Evolutionary conservation across 2,888 invertebrate species (phyloP).

Genomic region (Dusona sp.): DNA sequence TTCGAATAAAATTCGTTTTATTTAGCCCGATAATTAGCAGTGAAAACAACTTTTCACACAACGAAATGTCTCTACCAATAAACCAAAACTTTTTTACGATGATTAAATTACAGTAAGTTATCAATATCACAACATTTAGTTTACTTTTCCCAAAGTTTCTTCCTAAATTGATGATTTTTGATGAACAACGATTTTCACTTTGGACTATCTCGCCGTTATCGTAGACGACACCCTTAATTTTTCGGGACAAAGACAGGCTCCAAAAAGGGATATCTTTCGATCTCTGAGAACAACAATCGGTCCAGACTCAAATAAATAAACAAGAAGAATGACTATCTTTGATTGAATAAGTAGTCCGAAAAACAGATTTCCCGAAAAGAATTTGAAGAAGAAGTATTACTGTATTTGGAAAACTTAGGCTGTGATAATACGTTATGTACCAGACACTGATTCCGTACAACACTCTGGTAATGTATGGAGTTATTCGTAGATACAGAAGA

Average conservation of each 20-base stretch:
- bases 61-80: not conserved
- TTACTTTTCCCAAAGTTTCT: not conserved
- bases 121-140: not conserved
- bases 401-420: not conserved
- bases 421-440: not conserved
- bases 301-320: not conserved
- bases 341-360: no score
- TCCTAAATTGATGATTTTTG: no score
- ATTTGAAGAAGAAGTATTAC: not conserved
- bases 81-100: no score
- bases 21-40: not conserved
- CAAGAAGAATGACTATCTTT: not conserved
- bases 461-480: conserved; percentile 13
- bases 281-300: conserved; percentile 7
- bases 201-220: conserved; percentile 3
- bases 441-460: not conserved
- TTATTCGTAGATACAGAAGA: conserved; percentile 46
- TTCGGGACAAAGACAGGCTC: not conserved
- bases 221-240: not conserved
- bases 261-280: conserved; percentile 17
- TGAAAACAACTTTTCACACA: not conserved
- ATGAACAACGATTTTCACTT: conserved; percentile 31
- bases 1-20: not conserved
- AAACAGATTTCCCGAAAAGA: not conserved
- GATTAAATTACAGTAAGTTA: not conserved